Evolutionary conservation across 2,888 invertebrate species (phyloP).

Genomic region (Phymatocera aterrima): DNA sequence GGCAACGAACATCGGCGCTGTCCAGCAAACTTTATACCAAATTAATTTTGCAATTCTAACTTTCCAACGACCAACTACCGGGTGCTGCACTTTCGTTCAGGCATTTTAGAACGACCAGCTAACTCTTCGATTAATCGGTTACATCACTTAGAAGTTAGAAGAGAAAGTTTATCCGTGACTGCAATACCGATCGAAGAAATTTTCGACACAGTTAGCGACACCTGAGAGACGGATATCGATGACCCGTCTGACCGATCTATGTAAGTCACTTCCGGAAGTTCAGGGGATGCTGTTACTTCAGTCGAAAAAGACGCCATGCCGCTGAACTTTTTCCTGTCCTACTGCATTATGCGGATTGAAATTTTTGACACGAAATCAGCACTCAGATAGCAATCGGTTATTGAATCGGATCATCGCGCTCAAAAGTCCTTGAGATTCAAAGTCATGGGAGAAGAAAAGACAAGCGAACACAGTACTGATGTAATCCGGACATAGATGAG

Average conservation of each 20-base stretch:
- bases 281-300: not conserved
- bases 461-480: not conserved
- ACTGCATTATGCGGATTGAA: too few relatives aligned
- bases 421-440: too few relatives aligned
- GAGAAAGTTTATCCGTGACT: slow-evolving; percentile 30
- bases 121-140: slow-evolving; percentile 44
- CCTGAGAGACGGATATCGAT: slow-evolving; percentile 25
- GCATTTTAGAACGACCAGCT: slow-evolving; percentile 32
- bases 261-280: slow-evolving; percentile 10
- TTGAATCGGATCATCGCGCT: too few relatives aligned
- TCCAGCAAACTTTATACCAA: slow-evolving; percentile 59
- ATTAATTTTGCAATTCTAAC: slow-evolving; percentile 68
- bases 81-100: slow-evolving; percentile 9
- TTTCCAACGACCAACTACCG: slow-evolving; percentile 48
- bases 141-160: slow-evolving; percentile 15
- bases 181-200: slow-evolving; percentile 27
- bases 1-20: slow-evolving; percentile 25
- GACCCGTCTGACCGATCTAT: not conserved
- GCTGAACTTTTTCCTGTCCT: not conserved
- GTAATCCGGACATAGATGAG: not conserved
- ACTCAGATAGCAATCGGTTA: too few relatives aligned
- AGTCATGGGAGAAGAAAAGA: too few relatives aligned
- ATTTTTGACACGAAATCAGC: too few relatives aligned
- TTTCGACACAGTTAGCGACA: slow-evolving; percentile 23
- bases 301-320: not conserved